Percentiles rank a stretch among this genome's conserved stretches.
phyloP scores from a whole-genome alignment of 1,140 invertebrate genomes.

The Caenorhabditis tropicalis region DNA sequence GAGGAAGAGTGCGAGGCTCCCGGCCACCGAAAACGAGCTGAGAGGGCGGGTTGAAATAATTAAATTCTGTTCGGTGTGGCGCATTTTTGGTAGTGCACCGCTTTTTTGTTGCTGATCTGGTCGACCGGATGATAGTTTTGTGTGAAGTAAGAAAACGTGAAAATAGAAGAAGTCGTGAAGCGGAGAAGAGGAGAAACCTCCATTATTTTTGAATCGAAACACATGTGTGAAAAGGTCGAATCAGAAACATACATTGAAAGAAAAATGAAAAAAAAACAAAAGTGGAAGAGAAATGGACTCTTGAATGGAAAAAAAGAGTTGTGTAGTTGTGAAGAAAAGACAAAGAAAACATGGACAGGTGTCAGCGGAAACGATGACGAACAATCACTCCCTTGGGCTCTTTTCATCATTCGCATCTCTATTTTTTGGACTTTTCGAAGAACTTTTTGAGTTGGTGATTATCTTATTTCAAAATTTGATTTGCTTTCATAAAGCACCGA shows the following conservation, averaged over 20 bases:
- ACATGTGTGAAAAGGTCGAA: slow-evolving; percentile 40
- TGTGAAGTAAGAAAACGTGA: background rate
- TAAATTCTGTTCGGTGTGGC: slow-evolving; percentile 42
- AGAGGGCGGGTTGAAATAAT: slow-evolving; percentile 32
- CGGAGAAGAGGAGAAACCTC: background rate
- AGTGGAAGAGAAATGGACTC: background rate
- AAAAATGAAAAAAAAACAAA: background rate
- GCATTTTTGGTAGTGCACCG: slow-evolving; percentile 1
- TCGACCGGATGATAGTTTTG: background rate
- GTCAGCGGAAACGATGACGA: slow-evolving; percentile 42
- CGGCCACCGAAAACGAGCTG: background rate
- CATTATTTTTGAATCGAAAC: slow-evolving; percentile 44
- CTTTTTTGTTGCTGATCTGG: background rate
- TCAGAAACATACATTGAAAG: slow-evolving; percentile 30
- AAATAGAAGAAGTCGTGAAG: background rate
- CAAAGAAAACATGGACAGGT: slow-evolving; percentile 22
- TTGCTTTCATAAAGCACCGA: too few species aligned
- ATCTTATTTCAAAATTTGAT: too few species aligned
- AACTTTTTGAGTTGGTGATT: background rate
- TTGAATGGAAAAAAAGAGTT: background rate
- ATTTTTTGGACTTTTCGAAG: slow-evolving; percentile 22
- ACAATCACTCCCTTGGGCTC: slow-evolving; percentile 9
- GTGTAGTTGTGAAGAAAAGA: background rate
- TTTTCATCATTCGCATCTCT: background rate
- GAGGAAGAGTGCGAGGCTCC: slow-evolving; percentile 24